Conservation (phyloP, 2,113 vertebrate genomes). For the Myiozetetes cayanensis region DNA sequence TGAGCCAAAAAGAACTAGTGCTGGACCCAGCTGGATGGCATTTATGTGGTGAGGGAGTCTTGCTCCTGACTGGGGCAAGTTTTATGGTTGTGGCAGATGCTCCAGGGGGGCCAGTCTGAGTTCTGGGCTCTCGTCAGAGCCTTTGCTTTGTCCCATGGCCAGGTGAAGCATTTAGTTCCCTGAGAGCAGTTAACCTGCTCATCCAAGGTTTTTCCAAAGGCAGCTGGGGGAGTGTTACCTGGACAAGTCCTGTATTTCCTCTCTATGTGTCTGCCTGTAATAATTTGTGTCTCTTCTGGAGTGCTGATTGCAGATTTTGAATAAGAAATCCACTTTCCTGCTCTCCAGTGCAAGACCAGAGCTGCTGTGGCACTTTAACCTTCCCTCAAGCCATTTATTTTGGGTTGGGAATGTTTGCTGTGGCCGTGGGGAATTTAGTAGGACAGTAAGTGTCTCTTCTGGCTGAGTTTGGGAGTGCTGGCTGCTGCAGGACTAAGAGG, state of each 20-base stretch:
- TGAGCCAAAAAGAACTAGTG: not conserved
- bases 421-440: not conserved
- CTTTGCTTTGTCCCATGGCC: not conserved
- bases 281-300: not conserved
- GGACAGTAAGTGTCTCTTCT: not conserved
- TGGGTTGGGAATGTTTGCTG: not conserved
- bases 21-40: not conserved
- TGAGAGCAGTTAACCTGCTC: not conserved
- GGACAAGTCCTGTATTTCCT: not conserved
- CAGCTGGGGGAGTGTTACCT: not conserved
- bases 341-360: not conserved
- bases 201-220: not conserved
- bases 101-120: not conserved
- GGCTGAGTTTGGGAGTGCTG: not conserved
- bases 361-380: not conserved
- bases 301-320: not conserved
- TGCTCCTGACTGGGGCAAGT: not conserved
- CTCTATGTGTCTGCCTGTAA: not conserved
- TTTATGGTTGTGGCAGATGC: not conserved
- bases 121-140: not conserved
- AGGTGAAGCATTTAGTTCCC: not conserved
- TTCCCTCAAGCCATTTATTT: not conserved
- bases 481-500: not conserved
- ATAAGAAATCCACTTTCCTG: not conserved
- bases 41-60: not conserved